These are phyloP conservation scores for Pantelozetes paolii DNA, from an alignment of 2,888 invertebrate species.

Conservation along the genomic window DNA sequence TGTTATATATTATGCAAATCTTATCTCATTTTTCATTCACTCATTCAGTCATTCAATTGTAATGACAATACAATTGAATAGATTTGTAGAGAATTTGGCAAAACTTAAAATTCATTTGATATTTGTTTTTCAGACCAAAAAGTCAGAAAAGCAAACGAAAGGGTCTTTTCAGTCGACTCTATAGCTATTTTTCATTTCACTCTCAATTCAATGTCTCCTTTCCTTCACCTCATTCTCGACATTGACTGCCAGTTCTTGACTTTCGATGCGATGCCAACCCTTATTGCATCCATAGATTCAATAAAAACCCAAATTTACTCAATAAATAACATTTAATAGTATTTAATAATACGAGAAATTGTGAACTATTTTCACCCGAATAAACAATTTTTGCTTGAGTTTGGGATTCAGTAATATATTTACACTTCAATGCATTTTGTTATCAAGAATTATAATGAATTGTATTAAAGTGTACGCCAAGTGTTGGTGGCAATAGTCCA, in stretches of 20 bases:
- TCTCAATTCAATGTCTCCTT: neutral
- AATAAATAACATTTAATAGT: constrained; percentile 37
- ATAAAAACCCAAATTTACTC: constrained; percentile 32
- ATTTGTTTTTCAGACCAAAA: no score
- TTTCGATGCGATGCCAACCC: constrained; percentile 5
- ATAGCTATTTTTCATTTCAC: no score
- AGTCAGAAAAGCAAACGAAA: no score
- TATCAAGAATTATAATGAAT: constrained; percentile 27
- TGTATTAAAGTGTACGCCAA: no score
- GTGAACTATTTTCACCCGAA: constrained; percentile 33
- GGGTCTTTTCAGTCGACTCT: no score
- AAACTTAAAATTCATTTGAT: no score
- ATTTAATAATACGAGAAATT: constrained; percentile 34
- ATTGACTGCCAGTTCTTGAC: constrained; percentile 10
- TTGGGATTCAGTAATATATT: constrained; percentile 6
- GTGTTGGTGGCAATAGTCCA: neutral
- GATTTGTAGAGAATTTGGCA: no score
- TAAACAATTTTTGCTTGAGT: constrained; percentile 32
- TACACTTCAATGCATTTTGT: constrained; percentile 30
- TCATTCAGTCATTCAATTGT: no score
- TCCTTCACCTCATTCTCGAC: neutral
- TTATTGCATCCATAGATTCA: constrained; percentile 21
- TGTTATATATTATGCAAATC: no score
- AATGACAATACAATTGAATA: no score
- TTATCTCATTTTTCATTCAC: no score